Conservation (phyloP, 35 echinoderm and acorn worm genomes). For the Heliocidaris tuberculata region DNA sequence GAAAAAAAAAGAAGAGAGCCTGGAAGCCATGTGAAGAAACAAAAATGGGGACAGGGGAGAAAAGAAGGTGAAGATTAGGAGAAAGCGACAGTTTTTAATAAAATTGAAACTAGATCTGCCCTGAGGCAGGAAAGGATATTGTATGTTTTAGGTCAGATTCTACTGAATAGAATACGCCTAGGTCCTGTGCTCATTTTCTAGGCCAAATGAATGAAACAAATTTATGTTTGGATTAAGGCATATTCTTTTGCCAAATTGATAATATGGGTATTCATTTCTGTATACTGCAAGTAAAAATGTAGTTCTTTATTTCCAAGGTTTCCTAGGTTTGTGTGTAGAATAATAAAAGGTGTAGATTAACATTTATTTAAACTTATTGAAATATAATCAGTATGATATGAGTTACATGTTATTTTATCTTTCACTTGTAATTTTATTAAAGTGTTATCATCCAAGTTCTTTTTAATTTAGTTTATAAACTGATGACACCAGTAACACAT, state of each 20-base stretch:
- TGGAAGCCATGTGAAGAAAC: neutral
- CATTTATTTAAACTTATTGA: neutral
- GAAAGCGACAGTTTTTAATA: neutral
- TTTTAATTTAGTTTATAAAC: too few species aligned
- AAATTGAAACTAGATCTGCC: neutral
- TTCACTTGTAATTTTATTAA: too few species aligned
- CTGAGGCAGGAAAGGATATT: neutral
- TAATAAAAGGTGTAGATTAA: neutral
- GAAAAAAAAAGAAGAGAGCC: neutral
- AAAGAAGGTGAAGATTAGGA: neutral
- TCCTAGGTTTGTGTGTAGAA: neutral
- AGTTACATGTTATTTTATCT: too few species aligned
- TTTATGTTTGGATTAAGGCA: neutral
- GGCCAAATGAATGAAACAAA: neutral
- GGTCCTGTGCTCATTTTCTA: neutral
- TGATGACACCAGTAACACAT: too few species aligned
- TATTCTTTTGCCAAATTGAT: neutral
- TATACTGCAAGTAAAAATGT: neutral
- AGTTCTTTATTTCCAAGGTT: neutral
- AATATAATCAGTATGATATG: too few species aligned
- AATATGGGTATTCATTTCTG: neutral
- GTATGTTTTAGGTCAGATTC: neutral
- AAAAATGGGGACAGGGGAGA: neutral
- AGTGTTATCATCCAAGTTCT: too few species aligned
- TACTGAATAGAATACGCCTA: neutral